Conservation (phyloP, 2,888 invertebrate genomes). For the Podotricha telesiphe region DNA sequence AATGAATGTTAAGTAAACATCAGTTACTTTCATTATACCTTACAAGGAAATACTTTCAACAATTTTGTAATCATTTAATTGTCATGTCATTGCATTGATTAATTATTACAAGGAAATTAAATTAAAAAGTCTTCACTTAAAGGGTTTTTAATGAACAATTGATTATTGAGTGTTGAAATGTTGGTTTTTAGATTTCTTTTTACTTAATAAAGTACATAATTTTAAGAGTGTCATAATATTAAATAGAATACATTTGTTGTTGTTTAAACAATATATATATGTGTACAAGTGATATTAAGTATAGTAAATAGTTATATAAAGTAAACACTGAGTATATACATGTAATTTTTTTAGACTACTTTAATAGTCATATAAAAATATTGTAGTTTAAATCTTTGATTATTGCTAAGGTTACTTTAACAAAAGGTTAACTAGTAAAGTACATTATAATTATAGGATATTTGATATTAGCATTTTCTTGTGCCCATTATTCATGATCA, state of each 20-base stretch:
- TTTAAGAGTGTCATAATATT: neutral
- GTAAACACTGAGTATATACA: neutral
- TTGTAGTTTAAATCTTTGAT: neutral
- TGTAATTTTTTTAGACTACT: too few relatives aligned
- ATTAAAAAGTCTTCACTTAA: neutral
- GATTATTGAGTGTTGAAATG: neutral
- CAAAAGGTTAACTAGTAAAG: conserved; percentile 19
- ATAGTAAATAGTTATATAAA: neutral
- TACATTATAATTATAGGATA: conserved; percentile 16
- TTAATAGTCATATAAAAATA: neutral
- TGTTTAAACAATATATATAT: neutral
- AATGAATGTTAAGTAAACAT: conserved; percentile 57
- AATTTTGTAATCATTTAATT: conserved; percentile 24
- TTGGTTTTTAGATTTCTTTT: neutral
- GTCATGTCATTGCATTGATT: conserved; percentile 15
- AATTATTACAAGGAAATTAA: neutral
- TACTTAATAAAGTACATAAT: neutral
- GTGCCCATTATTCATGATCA: conserved; percentile 38
- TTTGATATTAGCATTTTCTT: conserved; percentile 29
- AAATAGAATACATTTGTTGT: too few relatives aligned
- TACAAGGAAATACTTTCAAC: conserved; percentile 41
- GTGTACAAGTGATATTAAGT: neutral
- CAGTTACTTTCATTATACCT: conserved; percentile 60
- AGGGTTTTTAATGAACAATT: neutral
- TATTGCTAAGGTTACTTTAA: neutral